Evolutionary conservation across 1,140 invertebrate genomes (phyloP), one percentile per base, ranked within the genome.

Genomic region (Leptinotarsa texana): DNA sequence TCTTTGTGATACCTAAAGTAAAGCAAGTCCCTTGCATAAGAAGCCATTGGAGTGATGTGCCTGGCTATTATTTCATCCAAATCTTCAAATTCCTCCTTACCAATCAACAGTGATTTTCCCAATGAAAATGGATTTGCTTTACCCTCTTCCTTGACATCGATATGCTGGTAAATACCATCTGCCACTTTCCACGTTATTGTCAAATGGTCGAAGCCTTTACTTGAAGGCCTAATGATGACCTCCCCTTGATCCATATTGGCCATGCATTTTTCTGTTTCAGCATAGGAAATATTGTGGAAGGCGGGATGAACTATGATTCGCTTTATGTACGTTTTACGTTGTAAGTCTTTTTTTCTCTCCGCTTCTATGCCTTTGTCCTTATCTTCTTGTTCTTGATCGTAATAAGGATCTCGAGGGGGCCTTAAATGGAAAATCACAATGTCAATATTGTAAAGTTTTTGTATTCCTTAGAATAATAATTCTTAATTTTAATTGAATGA

Each of bases 101-200:
- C 92, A 77, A 98, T 98, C 91, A 92, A 94, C 0, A 99, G 86
- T 63, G 92, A 92, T 78, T 92, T 91, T 27, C 98, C 98, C 21
- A 99, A 86, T 63, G 96, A 97, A 83, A 99, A 99, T 0, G 93
- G 93, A 84, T 99, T 99, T 81, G 96, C 94, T 87, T 99, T 99
- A 13, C 96, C 96, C 84, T 98, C 93, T 87, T 99, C 98, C 27
- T 91, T 87, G 0, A 99, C 92, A 83, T 98, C 96, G 71, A 99
- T 96, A 84, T 99, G 97, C 84, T 99, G 96, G 83, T 95, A 95
- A 74, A 99, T 94, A 17, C 92, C 92, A 67, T 98, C 95, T 4
- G 94, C 90, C 1, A 99, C 97, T 86, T 99, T 99, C 98, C 98
- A 99, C 0, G 98, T 99, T 1, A 98, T 95, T 0, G 98, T 99